These are phyloP conservation scores for Mastomys coucha DNA, from an alignment of 2,113 vertebrate genomes.

Conservation along the genomic window DNA sequence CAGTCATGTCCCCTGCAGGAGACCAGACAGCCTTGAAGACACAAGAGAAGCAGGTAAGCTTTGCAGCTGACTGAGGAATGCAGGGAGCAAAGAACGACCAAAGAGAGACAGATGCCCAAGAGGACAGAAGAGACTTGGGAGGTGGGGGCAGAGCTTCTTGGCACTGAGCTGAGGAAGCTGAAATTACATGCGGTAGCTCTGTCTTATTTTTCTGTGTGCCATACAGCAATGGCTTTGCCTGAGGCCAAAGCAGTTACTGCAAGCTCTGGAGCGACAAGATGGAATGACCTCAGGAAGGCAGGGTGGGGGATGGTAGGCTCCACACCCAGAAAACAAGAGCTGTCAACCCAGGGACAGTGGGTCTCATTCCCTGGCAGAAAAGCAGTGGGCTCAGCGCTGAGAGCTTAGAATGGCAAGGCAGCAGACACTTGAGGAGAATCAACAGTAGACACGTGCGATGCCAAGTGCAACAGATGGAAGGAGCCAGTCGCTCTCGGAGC, in stretches of 20 bases:
- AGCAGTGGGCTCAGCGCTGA: neutral
- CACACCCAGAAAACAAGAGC: neutral
- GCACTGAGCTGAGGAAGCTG: too few species aligned
- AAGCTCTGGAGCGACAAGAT: neutral
- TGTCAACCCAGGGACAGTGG: neutral
- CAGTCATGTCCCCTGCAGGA: neutral
- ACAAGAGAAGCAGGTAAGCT: neutral
- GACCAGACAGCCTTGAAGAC: neutral
- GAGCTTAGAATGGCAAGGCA: neutral
- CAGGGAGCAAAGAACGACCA: too few species aligned
- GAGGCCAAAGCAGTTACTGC: neutral
- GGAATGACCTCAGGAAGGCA: neutral
- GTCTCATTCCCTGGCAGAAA: neutral
- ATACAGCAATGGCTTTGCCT: neutral
- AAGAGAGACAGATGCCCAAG: accelerated
- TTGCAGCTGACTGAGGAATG: too few species aligned
- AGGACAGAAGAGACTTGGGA: too few species aligned
- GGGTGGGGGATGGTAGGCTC: neutral
- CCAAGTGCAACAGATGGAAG: neutral
- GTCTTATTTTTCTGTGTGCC: too few species aligned
- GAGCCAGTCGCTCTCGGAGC: accelerated
- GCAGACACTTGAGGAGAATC: neutral
- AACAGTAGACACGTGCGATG: accelerated
- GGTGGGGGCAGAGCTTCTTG: neutral
- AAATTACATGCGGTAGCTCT: neutral